Evolutionary conservation across 2,113 vertebrate species (phyloP).

Genomic region (Corythaixoides concolor): DNA sequence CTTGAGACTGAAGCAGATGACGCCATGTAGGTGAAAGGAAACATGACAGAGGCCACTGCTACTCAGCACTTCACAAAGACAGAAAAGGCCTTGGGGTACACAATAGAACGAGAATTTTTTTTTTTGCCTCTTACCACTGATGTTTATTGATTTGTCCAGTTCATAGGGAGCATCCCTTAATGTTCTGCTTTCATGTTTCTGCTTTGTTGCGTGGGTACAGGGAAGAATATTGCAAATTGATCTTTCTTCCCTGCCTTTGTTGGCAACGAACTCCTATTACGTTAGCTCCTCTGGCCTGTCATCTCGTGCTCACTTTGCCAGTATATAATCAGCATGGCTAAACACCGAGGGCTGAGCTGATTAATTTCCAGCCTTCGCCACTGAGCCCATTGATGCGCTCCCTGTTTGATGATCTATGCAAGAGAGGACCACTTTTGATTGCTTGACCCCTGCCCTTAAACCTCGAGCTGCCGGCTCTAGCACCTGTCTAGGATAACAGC

Average conservation of each 20-base stretch:
- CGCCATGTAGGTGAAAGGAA: constrained; percentile 72
- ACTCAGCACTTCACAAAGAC: constrained; percentile 68
- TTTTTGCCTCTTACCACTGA: constrained; percentile 75
- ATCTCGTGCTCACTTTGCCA: constrained; percentile 69
- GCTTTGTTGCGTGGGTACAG: constrained; percentile 86
- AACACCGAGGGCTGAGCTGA: constrained; percentile 83
- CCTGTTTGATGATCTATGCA: constrained; percentile 89
- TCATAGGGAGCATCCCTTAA: constrained; percentile 91
- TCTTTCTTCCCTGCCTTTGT: constrained; percentile 86
- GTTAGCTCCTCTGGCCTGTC: constrained; percentile 76
- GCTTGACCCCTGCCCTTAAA: constrained; percentile 81
- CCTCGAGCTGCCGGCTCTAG: constrained; percentile 65
- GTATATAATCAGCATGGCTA: constrained; percentile 84
- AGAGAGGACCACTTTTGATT: constrained; percentile 91
- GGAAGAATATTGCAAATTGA: constrained; percentile 98
- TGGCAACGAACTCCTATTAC: constrained; percentile 80
- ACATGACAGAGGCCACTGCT: constrained; percentile 70
- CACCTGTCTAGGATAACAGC: constrained; percentile 75
- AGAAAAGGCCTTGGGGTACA: constrained; percentile 69
- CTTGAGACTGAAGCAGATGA: constrained; percentile 74
- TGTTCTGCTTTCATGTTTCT: constrained; percentile 92
- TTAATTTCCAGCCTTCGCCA: constrained; percentile 83
- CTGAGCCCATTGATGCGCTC: constrained; percentile 84
- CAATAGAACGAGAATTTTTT: constrained; percentile 72
- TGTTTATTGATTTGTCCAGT: constrained; percentile 94